phyloP scores from a whole-genome alignment of 2,113 vertebrate species.

The Polyodon spathula region DNA sequence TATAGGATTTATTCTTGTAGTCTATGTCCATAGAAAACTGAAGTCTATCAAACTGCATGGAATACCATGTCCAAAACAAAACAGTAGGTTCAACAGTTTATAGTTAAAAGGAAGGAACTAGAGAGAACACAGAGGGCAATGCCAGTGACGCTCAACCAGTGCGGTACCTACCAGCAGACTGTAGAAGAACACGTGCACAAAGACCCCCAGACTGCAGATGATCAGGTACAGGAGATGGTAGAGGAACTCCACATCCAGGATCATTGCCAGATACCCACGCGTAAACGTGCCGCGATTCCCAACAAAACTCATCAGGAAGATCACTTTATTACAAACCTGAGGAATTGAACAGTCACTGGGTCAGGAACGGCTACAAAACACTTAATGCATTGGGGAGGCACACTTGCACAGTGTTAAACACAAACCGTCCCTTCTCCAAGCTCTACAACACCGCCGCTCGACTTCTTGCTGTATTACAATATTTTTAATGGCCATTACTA shows the following conservation, averaged over 20 bases:
- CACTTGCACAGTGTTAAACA: too few species aligned
- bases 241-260: conserved; percentile 93
- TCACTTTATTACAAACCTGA: conserved; percentile 91
- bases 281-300: conserved; percentile 96
- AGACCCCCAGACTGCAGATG: conserved; percentile 87
- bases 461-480: too few species aligned
- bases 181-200: conserved; percentile 97
- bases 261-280: conserved; percentile 86
- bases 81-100: too few species aligned
- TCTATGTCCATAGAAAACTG: too few species aligned
- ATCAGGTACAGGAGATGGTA: conserved; percentile 93
- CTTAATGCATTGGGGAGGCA: background rate
- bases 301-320: conserved; percentile 95
- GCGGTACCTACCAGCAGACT: conserved; percentile 76
- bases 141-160: background rate
- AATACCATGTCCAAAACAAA: too few species aligned
- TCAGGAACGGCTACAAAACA: background rate
- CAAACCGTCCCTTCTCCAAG: too few species aligned
- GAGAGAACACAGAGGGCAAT: background rate
- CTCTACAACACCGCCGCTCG: too few species aligned
- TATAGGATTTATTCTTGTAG: too few species aligned
- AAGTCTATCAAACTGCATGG: too few species aligned
- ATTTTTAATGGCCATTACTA: too few species aligned
- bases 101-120: background rate
- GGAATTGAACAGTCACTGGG: conserved; percentile 2